These are phyloP conservation scores for Nyctereutes procyonoides DNA, from an alignment of 2,113 vertebrate genomes.

Conservation along the genomic window DNA sequence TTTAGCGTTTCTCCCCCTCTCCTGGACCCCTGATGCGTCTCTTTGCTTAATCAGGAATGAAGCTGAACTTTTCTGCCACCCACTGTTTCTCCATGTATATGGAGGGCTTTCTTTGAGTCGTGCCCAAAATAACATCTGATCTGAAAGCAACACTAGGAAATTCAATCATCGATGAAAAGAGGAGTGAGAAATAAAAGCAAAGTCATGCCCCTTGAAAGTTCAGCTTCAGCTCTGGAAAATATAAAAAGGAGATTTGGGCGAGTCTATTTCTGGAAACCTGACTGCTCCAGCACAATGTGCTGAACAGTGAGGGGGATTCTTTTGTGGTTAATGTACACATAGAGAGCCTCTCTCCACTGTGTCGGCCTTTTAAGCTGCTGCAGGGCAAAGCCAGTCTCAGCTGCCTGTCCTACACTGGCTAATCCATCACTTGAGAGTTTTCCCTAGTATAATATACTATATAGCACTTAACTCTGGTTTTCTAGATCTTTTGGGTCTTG, in stretches of 20 bases:
- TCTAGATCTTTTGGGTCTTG: neutral
- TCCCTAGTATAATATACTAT: neutral
- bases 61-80: constrained; percentile 63
- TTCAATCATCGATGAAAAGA: constrained; percentile 65
- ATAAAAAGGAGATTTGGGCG: constrained; percentile 47
- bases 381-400: constrained; percentile 5
- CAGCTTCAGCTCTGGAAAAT: constrained; percentile 62
- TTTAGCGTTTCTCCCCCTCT: neutral
- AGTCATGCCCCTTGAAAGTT: constrained; percentile 68
- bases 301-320: constrained; percentile 72
- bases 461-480: neutral
- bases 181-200: constrained; percentile 65
- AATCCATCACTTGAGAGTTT: constrained; percentile 7
- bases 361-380: constrained; percentile 19
- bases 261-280: constrained; percentile 77
- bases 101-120: constrained; percentile 59
- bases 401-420: neutral
- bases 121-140: constrained; percentile 58
- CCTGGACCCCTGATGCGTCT: neutral
- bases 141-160: constrained; percentile 69
- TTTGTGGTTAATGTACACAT: constrained; percentile 49
- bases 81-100: constrained; percentile 38
- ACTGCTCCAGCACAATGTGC: constrained; percentile 49
- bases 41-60: constrained; percentile 69
- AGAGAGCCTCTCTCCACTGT: constrained; percentile 2